Evolutionary conservation across 2,888 invertebrate species (phyloP).

Genomic region (Parthenolecanium corni): DNA sequence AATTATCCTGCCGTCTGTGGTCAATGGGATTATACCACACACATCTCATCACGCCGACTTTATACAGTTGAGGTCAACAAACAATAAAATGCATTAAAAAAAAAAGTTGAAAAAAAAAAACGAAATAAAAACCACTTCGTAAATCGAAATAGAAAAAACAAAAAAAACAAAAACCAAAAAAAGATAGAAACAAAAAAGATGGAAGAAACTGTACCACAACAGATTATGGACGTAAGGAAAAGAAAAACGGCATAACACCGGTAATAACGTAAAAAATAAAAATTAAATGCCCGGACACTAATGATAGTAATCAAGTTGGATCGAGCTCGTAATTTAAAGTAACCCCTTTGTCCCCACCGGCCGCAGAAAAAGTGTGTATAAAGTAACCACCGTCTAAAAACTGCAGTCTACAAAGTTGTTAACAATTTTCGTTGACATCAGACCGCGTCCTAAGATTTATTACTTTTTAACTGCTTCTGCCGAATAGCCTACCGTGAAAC

Average conservation of each 20-base stretch:
- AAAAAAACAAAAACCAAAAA: neutral
- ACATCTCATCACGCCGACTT: constrained; percentile 4
- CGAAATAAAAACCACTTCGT: constrained; percentile 1
- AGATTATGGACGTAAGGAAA: no score
- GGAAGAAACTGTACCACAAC: no score
- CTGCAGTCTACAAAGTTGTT: constrained; percentile 27
- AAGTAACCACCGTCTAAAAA: constrained; percentile 25
- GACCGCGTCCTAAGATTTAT: constrained; percentile 25
- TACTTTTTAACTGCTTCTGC: constrained; percentile 27
- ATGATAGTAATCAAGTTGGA: constrained; percentile 29
- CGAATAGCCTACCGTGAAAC: neutral
- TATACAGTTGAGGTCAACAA: constrained; percentile 4
- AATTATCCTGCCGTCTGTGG: no score
- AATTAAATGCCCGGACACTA: constrained; percentile 28
- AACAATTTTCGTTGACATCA: constrained; percentile 28
- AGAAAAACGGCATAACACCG: constrained; percentile 11
- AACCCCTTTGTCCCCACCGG: no score
- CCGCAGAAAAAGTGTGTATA: constrained; percentile 13
- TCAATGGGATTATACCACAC: neutral
- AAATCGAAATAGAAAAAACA: neutral
- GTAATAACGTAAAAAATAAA: constrained; percentile 24
- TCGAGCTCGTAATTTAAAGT: constrained; percentile 27
- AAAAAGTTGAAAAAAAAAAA: constrained; percentile 3
- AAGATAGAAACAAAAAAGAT: neutral
- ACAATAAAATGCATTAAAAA: constrained; percentile 12